Conservation (phyloP, 2,888 invertebrate species). For the Brenthis daphne region DNA sequence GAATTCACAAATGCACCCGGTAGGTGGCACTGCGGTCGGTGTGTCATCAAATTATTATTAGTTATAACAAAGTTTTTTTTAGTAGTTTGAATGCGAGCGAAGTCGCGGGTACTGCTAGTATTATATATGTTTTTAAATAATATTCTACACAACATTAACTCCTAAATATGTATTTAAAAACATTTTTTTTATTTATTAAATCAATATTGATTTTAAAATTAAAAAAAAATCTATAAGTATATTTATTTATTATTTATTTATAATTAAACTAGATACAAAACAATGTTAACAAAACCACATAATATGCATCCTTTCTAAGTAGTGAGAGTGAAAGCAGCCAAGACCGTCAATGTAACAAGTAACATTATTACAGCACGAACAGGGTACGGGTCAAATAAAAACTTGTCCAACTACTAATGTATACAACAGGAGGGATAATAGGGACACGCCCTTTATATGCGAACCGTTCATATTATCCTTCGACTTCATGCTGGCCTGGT, state of each 20-base stretch:
- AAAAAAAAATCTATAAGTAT: too few species aligned
- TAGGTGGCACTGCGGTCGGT: too few species aligned
- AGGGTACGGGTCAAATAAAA: conserved; percentile 16
- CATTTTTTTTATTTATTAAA: too few species aligned
- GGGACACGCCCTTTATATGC: conserved; percentile 23
- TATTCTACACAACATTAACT: background rate
- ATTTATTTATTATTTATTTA: too few species aligned
- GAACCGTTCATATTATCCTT: conserved; percentile 5
- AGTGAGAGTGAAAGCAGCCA: background rate
- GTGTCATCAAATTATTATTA: too few species aligned
- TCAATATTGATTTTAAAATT: too few species aligned
- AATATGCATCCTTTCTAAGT: background rate
- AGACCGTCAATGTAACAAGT: conserved; percentile 5
- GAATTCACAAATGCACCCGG: too few species aligned
- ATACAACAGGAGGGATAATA: conserved; percentile 12
- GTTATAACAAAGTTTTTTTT: too few species aligned
- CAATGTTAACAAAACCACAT: background rate
- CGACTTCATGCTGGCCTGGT: conserved; percentile 28
- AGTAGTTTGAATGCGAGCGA: too few species aligned
- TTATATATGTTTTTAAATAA: background rate
- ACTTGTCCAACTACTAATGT: conserved; percentile 13
- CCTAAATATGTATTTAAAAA: too few species aligned
- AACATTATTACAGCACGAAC: conserved; percentile 3
- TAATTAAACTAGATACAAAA: too few species aligned
- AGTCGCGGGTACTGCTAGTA: too few species aligned